Base-by-base conservation (phyloP, 2,113 vertebrate species). In the Alligator mississippiensis region DNA sequence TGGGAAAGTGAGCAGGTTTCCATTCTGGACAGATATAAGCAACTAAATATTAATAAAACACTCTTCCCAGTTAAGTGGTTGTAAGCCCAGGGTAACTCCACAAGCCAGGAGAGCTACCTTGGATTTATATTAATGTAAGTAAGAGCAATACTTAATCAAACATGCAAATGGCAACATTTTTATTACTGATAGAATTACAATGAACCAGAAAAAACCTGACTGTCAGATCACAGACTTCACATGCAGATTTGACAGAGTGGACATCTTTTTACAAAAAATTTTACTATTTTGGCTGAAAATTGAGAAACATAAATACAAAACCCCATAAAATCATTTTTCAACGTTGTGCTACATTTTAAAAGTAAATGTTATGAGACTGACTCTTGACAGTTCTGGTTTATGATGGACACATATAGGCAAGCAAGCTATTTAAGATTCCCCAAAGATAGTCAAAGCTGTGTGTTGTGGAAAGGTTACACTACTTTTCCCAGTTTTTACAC, bases 351-450 rank as follows among this genome's bases (percentile, higher is more conserved):
- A 77, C 80, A 61, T 57, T 7, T 25, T 58, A 59, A 83, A 93
- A 68, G 87, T 70, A 3, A 75, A 84, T 93, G 91, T 84, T 84
- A 90, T 11, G 6, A 59, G 64, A 89, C 19, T 72, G 74, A 55
- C 14, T 82, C 34, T 12, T n/a, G 21, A 89, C 64, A 93, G 80
- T 15, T 95, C 77, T 94, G 77, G 84, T 12, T 84, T 83, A 84
- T 70, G n/a, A 85, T 61, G 60, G 70, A 81, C 57, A 88, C 30
- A 34, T n/a, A 84, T 15, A 68, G 54, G 68, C 59, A 76, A 11
- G 54, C 60, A 92, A 87, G 25, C 14, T 93, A n/a, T 76, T 95
- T 84, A 86, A 82, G 85, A 86, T 61, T 89, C 75, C 82, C 92
- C 6, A 66, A 72, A 87, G 62, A 66, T n/a, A 84, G 57, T 25